Evolutionary conservation across 2,888 invertebrate genomes (phyloP).

Genomic region (Stenoptilia bipunctidactyla): DNA sequence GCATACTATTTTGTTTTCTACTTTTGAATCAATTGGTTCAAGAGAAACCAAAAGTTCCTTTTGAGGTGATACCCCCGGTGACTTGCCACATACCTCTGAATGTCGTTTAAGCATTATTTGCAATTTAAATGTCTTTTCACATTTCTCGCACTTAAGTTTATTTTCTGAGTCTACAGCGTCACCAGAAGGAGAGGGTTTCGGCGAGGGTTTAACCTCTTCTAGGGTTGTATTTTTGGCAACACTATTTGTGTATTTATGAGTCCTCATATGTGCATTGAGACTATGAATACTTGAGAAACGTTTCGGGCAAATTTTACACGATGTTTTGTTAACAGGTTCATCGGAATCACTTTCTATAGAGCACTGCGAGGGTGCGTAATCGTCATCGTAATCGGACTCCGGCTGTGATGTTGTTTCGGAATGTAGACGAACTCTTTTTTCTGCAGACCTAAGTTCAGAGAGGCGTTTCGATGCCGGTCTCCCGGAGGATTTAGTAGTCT

Average conservation of each 20-base stretch:
- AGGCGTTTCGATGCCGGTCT: slow-evolving; percentile 32
- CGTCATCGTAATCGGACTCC: slow-evolving; percentile 54
- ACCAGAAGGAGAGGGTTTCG: slow-evolving; percentile 24
- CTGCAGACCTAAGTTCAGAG: slow-evolving; percentile 35
- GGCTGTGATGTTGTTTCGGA: slow-evolving; percentile 22
- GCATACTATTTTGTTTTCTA: slow-evolving; percentile 29
- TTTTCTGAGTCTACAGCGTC: slow-evolving; percentile 37
- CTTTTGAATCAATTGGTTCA: slow-evolving; percentile 38
- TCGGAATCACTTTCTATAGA: slow-evolving; percentile 52
- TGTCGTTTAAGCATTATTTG: slow-evolving; percentile 64
- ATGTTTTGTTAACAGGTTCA: slow-evolving; percentile 33
- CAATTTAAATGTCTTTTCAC: slow-evolving; percentile 52
- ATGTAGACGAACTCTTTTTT: slow-evolving; percentile 33
- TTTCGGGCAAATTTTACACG: slow-evolving; percentile 40
- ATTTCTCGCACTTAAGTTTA: slow-evolving; percentile 43
- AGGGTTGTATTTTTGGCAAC: slow-evolving; percentile 12
- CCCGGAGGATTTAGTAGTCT: slow-evolving; percentile 8
- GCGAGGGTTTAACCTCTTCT: slow-evolving; percentile 7
- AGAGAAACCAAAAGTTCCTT: slow-evolving; percentile 46
- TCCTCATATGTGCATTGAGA: slow-evolving; percentile 28
- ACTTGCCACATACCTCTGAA: slow-evolving; percentile 32
- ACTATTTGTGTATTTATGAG: slow-evolving; percentile 23
- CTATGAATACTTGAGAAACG: slow-evolving; percentile 28
- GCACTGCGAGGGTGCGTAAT: slow-evolving; percentile 33
- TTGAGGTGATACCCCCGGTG: slow-evolving; percentile 25